Base-by-base conservation (phyloP, 1,140 invertebrate species). In the Cotesia glomerata region DNA sequence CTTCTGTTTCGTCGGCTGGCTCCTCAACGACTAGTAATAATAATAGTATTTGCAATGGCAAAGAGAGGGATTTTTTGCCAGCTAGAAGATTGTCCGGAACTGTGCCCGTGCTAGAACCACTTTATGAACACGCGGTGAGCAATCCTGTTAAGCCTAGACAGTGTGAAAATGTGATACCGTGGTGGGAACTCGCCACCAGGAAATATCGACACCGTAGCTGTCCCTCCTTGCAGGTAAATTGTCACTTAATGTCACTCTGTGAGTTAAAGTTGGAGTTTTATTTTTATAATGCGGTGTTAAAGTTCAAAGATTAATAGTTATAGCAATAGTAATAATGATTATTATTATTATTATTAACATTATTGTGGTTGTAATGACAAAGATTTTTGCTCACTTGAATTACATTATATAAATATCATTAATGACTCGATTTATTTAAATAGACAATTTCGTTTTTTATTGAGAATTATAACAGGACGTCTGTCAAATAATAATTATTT, bases 141-240 rank as follows among this genome's bases (percentile, higher is more conserved):
- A 77, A 86, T 78, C 81, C 84, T 11, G 80, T 85, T 8, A 83
- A 77, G 54, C 82, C 84, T 2, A 81, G 85, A 64, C 76, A 66
- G 61, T 67, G 74, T 2, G 80, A 81, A 18, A 81, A 80, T 65
- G 77, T 85, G 59, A 90, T 95, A 54, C 94, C 94, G 0, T 95
- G 94, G 94, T 95, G 93, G 92, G 94, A 95, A 84, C 82, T 95
- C 62, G 94, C 94, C 16, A 94, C 94, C 11, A 91, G 90, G 73
- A 90, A 92, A 69, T 91, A 89, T 69, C 88, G 92, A 71, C 91
- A 93, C 59, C 89, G 92, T 72, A 93, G 92, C 78, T 93, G 92
- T 80, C 92, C 93, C 36, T 89, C 90, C 71, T 86, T 92, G 63
- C 89, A 92, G 89, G 90, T 89, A 87, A 85, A 76, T 85, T 72